A percentile compares a stretch with the other conserved stretches of the same genome.
These are phyloP conservation scores for Molothrus ater DNA, from an alignment of 2,797 vertebrate genomes.

Conservation along the genomic window DNA sequence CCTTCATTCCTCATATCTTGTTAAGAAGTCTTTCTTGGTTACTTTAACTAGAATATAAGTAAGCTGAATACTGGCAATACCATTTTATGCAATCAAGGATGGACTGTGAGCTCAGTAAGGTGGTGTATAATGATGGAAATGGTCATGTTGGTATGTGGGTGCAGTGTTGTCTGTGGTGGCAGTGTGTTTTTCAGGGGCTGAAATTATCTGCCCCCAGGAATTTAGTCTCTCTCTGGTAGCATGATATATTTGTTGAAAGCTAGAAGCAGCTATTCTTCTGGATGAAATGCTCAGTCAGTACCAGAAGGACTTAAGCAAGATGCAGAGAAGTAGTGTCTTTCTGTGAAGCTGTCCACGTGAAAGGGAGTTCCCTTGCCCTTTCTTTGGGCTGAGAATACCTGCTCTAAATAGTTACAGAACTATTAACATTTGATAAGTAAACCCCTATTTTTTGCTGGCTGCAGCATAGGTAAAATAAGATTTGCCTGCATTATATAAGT, in stretches of 20 bases:
- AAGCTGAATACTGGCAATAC: background rate
- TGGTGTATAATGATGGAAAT: background rate
- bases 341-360: background rate
- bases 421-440: background rate
- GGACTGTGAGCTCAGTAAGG: background rate
- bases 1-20: background rate
- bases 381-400: background rate
- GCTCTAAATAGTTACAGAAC: background rate
- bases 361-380: background rate
- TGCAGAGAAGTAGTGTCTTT: background rate
- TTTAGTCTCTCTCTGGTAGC: background rate
- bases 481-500: background rate
- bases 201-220: background rate
- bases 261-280: background rate
- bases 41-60: background rate
- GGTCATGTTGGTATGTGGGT: background rate
- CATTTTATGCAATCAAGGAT: background rate
- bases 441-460: background rate
- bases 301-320: background rate
- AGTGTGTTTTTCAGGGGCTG: accelerated
- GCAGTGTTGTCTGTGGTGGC: background rate
- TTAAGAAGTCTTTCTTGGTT: background rate
- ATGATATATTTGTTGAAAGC: background rate
- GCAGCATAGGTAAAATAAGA: background rate
- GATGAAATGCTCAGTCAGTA: background rate